Base-by-base conservation (phyloP, 2,888 invertebrate species). In the Malthinus seriepunctatus region DNA sequence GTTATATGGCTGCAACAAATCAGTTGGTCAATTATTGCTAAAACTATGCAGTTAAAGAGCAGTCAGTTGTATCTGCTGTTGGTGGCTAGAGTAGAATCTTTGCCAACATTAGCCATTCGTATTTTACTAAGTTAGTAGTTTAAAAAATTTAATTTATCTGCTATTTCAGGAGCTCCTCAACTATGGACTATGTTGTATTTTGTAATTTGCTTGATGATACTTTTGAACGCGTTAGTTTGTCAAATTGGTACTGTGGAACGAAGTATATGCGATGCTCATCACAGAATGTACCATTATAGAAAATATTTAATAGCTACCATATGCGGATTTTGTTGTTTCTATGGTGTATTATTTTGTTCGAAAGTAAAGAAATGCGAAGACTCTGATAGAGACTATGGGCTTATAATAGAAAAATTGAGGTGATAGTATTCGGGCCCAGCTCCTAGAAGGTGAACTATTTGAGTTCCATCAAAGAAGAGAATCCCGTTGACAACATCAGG, bases 141-240 rank as follows among this genome's bases (percentile, higher is more conserved):
- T 48, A 15, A 15, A 23, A 23, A 23, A 23, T 23, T 5, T 23
- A 23, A 23, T 23, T 23, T 23, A 23, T 5, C 23, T 2, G 23
- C 5, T 23, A 23, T 57, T 48, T 42, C 32, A 62, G 64, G 55
- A 35, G 49, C 52, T 7, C 42, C 52, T 6, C 62, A 63, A n/a
- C 37, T 62, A 6, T 64, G 64, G 64, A 56, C 14, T 9, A 15
- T 56, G 5, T 5, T 64, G 8, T 60, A 54, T 33, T 60, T 60
- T 46, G 4, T 58, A 11, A 47, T 53, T 8, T 60, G 49, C 39
- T 33, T 60, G 8, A 38, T 51, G 8, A 47, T 60, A 11, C 8
- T 51, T n/a, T 7, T 47, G 3, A 62, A 57, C 32, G 56, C 53
- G 15, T 31, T 60, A 49, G 15, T 59, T n/a, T 34, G 52, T 5